Base-by-base conservation (phyloP, 2,113 vertebrate species). In the Clarias batrachus region DNA sequence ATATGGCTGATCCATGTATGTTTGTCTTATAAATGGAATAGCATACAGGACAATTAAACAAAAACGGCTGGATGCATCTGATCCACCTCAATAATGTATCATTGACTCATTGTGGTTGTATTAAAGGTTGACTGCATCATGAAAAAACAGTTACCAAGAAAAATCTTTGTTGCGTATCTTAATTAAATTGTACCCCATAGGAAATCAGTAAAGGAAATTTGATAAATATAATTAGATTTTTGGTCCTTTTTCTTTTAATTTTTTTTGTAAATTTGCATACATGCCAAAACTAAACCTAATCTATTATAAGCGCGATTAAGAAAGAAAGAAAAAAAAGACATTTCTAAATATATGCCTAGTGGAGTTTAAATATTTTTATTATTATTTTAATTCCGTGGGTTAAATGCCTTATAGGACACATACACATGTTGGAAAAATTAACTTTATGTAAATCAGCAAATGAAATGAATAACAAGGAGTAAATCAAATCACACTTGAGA, bases 401-500 rank as follows among this genome's bases (percentile, higher is more conserved):
- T 86, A 86, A 81, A 86, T 81, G 78, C 33, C 5, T 86, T 68
- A 81, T 33, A 85, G 48, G 48, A 8, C 48, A 70, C 63, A 86
- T 71, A 81, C 57, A 77, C 23, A 21, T 9, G 14, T 19, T 80
- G 19, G 71, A 59, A 48, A 78, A 79, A 68, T 86, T 1, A 10
- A 41, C 6, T 30, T 23, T 27, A 10, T 59, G 84, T 48, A 71
- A 80, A 86, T 66, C 62, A 70, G 21, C 76, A 81, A 54, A 81
- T 48, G 27, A 86, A 81, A 81, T 48, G 2, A 41, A 17, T 16
- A 66, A 81, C 77, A 60, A 86, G 52, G 25, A 81, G n/a, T 5
- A 71, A 76, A 25, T 70, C 30, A 80, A 63, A 14, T 68, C 27
- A 37, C 52, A 59, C 19, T 62, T 56, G 68, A 33, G 16, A 8